These are phyloP conservation scores for Tretioscincus oriximinensis DNA, from an alignment of 2,113 vertebrate species.

Conservation along the genomic window DNA sequence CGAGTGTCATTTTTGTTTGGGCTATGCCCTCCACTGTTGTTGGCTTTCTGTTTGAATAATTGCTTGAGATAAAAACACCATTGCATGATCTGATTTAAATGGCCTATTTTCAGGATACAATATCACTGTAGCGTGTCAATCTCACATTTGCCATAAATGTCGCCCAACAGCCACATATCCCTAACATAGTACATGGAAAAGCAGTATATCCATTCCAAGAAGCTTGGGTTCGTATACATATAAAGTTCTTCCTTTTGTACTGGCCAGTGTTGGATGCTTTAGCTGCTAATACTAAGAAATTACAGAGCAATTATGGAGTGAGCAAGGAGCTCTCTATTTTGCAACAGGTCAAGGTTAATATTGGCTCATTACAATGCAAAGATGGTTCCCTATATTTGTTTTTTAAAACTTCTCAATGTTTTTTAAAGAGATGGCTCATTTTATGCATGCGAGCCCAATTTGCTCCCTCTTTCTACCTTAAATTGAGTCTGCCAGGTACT, in stretches of 20 bases:
- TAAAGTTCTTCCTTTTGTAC: not conserved
- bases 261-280: not conserved
- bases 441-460: not conserved
- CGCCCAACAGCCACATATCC: no score
- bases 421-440: not conserved
- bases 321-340: not conserved
- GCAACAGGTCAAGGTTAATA: not conserved
- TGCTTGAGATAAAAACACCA: no score
- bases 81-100: no score
- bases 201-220: not conserved
- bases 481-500: not conserved
- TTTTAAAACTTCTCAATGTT: not conserved
- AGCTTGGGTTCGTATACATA: no score
- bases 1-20: no score
- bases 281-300: not conserved
- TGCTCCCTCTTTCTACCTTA: not conserved
- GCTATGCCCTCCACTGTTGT: no score
- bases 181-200: not conserved
- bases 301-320: not conserved
- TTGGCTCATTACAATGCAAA: not conserved
- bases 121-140: no score
- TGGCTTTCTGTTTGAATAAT: no score
- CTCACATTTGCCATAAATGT: no score
- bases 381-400: not conserved
- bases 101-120: no score